phyloP scores from a whole-genome alignment of 1,140 invertebrate genomes.

The Phenacoccus solenopsis region DNA sequence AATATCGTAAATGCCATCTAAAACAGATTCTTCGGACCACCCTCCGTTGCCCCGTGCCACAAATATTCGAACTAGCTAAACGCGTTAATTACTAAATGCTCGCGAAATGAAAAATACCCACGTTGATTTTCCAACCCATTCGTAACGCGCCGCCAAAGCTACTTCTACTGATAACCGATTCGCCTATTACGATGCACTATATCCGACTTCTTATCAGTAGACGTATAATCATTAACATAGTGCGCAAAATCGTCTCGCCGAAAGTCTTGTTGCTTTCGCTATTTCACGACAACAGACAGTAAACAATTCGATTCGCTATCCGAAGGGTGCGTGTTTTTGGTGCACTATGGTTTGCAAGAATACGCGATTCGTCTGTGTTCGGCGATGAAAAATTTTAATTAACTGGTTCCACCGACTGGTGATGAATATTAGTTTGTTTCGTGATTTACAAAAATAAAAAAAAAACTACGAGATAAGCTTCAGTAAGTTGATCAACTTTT shows the following conservation, averaged over 20 bases:
- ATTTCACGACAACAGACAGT: neutral
- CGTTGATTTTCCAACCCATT: no score
- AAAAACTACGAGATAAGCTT: neutral
- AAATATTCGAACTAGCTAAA: no score
- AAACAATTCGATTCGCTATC: neutral
- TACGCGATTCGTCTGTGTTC: neutral
- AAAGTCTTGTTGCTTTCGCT: neutral
- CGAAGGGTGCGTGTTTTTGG: neutral
- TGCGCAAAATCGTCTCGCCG: neutral
- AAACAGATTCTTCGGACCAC: no score
- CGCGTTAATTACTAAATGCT: no score
- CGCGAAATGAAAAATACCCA: no score
- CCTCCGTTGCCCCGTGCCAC: no score
- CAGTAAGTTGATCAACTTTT: no score
- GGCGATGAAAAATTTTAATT: neutral
- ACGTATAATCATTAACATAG: neutral
- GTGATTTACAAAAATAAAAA: neutral
- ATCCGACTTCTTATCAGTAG: neutral
- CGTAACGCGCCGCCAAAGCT: neutral
- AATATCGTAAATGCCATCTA: no score
- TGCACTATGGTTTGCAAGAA: neutral
- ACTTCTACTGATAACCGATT: neutral
- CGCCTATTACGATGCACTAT: neutral
- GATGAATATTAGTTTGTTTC: no score
- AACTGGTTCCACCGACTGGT: neutral